These are phyloP conservation scores for Cerceris rybyensis DNA, from an alignment of 2,888 invertebrate genomes.

Conservation along the genomic window DNA sequence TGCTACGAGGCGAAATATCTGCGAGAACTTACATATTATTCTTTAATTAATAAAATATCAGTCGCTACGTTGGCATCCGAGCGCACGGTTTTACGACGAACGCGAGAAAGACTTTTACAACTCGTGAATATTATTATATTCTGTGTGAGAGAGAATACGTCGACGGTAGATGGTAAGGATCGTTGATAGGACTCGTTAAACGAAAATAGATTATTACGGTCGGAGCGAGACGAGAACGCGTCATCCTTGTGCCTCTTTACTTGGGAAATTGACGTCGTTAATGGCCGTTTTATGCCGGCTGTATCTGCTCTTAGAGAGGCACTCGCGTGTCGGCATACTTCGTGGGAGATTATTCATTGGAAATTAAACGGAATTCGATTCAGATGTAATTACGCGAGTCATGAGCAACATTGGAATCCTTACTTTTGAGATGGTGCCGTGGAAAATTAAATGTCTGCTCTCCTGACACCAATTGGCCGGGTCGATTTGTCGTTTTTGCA, in stretches of 20 bases:
- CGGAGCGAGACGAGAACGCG: slow-evolving; percentile 5
- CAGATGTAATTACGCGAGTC: neutral
- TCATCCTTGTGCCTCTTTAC: slow-evolving; percentile 10
- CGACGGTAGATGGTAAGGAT: slow-evolving; percentile 17
- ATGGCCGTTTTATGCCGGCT: slow-evolving; percentile 20
- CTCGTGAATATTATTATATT: neutral
- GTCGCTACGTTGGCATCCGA: neutral
- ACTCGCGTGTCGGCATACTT: slow-evolving; percentile 36
- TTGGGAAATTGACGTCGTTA: slow-evolving; percentile 39
- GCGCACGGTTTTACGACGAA: neutral
- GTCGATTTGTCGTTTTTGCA: no score
- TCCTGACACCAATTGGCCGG: no score
- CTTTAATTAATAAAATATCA: slow-evolving; percentile 38
- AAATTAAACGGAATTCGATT: slow-evolving; percentile 18
- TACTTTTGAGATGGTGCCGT: no score
- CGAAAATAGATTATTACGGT: slow-evolving; percentile 28
- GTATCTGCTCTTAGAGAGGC: slow-evolving; percentile 1
- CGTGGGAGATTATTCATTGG: slow-evolving; percentile 36
- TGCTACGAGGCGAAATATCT: neutral
- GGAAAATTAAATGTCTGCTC: no score
- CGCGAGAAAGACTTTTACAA: no score
- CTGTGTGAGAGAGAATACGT: neutral
- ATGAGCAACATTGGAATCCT: no score
- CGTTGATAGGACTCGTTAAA: slow-evolving; percentile 24
- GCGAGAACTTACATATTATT: slow-evolving; percentile 1